phyloP scores from a whole-genome alignment of 2,888 invertebrate genomes.

The Caradrina clavipalpis region DNA sequence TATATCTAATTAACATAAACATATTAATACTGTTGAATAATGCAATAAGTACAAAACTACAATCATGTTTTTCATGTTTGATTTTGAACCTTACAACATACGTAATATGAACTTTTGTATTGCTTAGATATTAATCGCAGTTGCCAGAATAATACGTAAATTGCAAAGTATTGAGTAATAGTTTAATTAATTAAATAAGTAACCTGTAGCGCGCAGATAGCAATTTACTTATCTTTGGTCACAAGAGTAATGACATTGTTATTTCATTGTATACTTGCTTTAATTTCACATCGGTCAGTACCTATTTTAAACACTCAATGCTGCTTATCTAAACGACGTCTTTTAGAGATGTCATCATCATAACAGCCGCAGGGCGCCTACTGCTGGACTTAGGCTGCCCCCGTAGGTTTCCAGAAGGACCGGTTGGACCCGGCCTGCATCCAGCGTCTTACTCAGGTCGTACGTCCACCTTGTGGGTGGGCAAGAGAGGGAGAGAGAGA shows the following conservation, averaged over 20 bases:
- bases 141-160: not conserved
- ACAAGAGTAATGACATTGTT: slow-evolving; percentile 1
- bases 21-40: not conserved
- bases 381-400: no score
- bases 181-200: not conserved
- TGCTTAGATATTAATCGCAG: not conserved
- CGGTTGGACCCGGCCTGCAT: no score
- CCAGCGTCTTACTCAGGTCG: no score
- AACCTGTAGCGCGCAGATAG: not conserved
- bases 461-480: no score
- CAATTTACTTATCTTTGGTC: slow-evolving; percentile 6
- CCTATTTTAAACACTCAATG: no score
- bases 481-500: no score
- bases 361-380: no score
- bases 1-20: not conserved
- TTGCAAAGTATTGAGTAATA: slow-evolving; percentile 8
- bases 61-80: not conserved
- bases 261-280: not conserved
- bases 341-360: no score
- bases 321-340: no score
- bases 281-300: no score
- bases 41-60: not conserved
- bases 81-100: not conserved
- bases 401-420: no score
- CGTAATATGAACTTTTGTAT: not conserved